Evolutionary conservation across 1,140 invertebrate species (phyloP).

Genomic region (Nephila pilipes): DNA sequence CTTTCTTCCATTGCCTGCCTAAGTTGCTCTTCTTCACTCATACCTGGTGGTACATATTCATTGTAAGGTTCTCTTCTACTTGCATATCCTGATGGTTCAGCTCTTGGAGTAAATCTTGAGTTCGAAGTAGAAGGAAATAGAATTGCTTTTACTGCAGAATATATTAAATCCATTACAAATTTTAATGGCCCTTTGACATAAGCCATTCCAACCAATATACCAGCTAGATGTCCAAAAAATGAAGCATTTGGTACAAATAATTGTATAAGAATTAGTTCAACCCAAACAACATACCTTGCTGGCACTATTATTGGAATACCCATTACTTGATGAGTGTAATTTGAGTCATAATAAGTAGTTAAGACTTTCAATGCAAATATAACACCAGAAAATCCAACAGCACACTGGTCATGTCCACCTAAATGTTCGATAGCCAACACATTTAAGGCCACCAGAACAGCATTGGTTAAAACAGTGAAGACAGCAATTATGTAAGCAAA

Average conservation of each 20-base stretch:
- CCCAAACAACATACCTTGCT: conserved; percentile 85
- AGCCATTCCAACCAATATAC: conserved; percentile 86
- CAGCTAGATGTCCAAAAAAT: conserved; percentile 86
- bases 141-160: conserved; percentile 31
- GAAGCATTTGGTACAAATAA: conserved; percentile 85
- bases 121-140: neutral
- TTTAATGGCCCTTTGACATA: conserved; percentile 86
- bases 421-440: conserved; percentile 78
- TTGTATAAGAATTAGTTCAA: conserved; percentile 87
- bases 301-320: conserved; percentile 84
- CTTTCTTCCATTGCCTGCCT: conserved; percentile 61
- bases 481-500: conserved; percentile 84
- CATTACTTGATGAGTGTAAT: conserved; percentile 79
- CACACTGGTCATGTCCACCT: conserved; percentile 82
- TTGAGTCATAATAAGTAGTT: conserved; percentile 81
- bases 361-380: conserved; percentile 87
- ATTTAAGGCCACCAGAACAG: conserved; percentile 83
- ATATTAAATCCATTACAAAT: conserved; percentile 82
- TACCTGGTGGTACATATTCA: conserved; percentile 57
- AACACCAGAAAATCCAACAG: conserved; percentile 87
- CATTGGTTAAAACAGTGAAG: conserved; percentile 84
- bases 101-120: conserved; percentile 31
- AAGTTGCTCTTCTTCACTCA: conserved; percentile 71
- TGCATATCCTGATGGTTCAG: conserved; percentile 55
- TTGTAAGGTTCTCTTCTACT: neutral